phyloP scores from a whole-genome alignment of 1,140 invertebrate genomes.

The Bactericera cockerelli region DNA sequence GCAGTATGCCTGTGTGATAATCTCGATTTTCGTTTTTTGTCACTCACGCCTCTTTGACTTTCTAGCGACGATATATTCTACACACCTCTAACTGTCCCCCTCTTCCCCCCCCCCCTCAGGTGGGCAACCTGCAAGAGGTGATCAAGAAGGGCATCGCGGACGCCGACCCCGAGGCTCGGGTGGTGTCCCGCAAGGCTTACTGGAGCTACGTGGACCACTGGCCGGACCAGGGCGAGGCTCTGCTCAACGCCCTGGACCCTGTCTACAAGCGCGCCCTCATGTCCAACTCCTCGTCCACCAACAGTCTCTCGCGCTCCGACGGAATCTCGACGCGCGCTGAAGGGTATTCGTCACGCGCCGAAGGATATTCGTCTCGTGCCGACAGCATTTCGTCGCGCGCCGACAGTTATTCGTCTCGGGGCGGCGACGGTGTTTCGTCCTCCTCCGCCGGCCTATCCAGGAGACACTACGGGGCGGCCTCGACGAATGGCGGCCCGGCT shows the following conservation, averaged over 20 bases:
- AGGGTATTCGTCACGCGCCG: too few relatives aligned
- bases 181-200: slow-evolving; percentile 64
- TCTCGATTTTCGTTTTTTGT: too few relatives aligned
- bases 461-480: not conserved
- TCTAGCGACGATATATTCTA: too few relatives aligned
- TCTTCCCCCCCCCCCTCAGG: too few relatives aligned
- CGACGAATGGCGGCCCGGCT: not conserved
- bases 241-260: slow-evolving; percentile 68
- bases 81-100: too few relatives aligned
- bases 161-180: slow-evolving; percentile 77
- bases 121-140: slow-evolving; percentile 57
- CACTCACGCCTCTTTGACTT: too few relatives aligned
- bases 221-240: slow-evolving; percentile 68
- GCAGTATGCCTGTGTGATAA: too few relatives aligned
- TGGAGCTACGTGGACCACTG: slow-evolving; percentile 83
- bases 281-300: slow-evolving; percentile 27
- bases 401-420: not conserved
- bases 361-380: too few relatives aligned
- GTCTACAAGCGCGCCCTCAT: slow-evolving; percentile 64
- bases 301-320: not conserved
- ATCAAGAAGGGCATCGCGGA: slow-evolving; percentile 81
- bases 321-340: not conserved
- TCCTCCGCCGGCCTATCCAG: not conserved
- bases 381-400: not conserved
- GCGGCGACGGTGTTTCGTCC: not conserved